A percentile compares a stretch with the other conserved stretches of the same genome.
Conservation (phyloP, 2,113 vertebrate genomes). For the Podarcis cretensis region DNA sequence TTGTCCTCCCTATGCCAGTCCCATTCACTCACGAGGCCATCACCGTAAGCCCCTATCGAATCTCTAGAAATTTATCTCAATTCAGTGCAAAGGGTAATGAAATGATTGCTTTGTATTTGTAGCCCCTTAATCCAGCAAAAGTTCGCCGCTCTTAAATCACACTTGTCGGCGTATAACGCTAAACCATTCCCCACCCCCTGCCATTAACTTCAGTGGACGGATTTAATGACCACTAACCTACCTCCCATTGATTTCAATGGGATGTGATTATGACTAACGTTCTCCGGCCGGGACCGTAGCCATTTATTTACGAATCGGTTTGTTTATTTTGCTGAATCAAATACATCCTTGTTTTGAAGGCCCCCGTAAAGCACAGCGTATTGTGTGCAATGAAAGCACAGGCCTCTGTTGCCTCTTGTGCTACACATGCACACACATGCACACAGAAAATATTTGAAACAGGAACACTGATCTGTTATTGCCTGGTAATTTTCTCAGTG, state of each 20-base stretch:
- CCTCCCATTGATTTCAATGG: background rate
- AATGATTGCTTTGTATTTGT: slow-evolving; percentile 23
- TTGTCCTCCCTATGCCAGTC: slow-evolving; percentile 70
- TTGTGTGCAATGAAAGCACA: slow-evolving; percentile 53
- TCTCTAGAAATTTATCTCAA: slow-evolving; percentile 48
- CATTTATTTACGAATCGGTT: slow-evolving; percentile 30
- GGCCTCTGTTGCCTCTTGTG: slow-evolving; percentile 51
- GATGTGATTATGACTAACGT: background rate
- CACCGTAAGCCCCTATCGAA: slow-evolving; percentile 61
- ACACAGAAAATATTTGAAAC: slow-evolving; percentile 75
- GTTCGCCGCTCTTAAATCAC: background rate
- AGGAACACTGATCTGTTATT: slow-evolving; percentile 89
- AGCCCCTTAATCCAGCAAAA: background rate
- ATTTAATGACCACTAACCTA: background rate
- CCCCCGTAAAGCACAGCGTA: slow-evolving; percentile 50
- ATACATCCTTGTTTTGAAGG: slow-evolving; percentile 32
- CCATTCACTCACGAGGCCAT: slow-evolving; percentile 76
- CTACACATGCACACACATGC: slow-evolving; percentile 53
- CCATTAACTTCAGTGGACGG: background rate
- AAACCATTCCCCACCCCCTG: too few relatives aligned
- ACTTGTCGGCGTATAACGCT: background rate
- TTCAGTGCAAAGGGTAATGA: slow-evolving; percentile 53
- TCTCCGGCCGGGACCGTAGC: background rate
- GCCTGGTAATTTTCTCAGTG: slow-evolving; percentile 74
- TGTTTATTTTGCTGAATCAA: slow-evolving; percentile 41